Evolutionary conservation across 2,113 vertebrate species (phyloP).

Genomic region (Neomonachus schauinslandi): DNA sequence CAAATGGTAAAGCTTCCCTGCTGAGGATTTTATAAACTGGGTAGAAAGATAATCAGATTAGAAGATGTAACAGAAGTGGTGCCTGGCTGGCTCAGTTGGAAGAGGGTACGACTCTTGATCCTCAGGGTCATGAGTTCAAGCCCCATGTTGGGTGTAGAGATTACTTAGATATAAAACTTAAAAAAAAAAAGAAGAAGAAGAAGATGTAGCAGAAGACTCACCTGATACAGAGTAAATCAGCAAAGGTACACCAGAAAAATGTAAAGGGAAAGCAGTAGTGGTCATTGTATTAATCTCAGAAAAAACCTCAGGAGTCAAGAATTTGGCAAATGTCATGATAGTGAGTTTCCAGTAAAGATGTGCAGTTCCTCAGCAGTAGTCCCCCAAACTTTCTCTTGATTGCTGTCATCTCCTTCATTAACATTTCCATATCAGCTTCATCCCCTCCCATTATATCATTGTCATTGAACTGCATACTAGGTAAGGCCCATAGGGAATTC

Average conservation of each 20-base stretch:
- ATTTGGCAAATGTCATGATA: background rate
- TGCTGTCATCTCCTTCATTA: background rate
- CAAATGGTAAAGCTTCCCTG: background rate
- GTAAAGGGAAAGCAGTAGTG: background rate
- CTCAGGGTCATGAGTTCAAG: background rate
- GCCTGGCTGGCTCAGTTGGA: background rate
- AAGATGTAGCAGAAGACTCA: background rate
- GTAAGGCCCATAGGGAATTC: background rate
- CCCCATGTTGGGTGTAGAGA: background rate
- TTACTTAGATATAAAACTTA: background rate
- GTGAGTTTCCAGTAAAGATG: background rate
- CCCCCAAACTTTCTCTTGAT: background rate
- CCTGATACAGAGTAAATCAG: background rate
- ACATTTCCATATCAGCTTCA: background rate
- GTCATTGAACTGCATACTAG: background rate
- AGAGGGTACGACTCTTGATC: background rate
- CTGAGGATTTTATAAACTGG: background rate
- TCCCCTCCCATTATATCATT: background rate
- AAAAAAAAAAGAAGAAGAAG: background rate
- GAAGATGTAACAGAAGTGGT: background rate
- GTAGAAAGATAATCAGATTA: slow-evolving; percentile 19
- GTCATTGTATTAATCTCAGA: background rate
- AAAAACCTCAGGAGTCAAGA: background rate
- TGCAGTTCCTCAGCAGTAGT: background rate
- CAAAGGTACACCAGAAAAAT: background rate